phyloP scores from a whole-genome alignment of 2,113 vertebrate species.

The Varanus komodoensis region DNA sequence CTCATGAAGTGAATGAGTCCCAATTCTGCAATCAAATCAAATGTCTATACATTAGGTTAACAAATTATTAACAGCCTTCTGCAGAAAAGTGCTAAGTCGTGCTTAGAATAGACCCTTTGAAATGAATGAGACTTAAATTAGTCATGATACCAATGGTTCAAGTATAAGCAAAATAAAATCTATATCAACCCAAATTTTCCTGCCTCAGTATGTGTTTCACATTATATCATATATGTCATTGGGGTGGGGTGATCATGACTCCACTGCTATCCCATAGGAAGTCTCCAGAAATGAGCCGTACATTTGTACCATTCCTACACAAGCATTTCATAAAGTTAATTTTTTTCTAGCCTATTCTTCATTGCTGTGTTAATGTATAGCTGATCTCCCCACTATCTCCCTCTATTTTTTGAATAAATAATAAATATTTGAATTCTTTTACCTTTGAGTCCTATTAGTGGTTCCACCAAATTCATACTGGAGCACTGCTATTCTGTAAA shows the following conservation, averaged over 20 bases:
- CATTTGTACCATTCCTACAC: neutral
- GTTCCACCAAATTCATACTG: neutral
- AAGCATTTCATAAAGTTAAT: neutral
- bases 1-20: too few species aligned
- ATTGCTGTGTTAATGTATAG: constrained; percentile 36
- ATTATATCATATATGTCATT: neutral
- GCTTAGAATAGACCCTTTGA: too few species aligned
- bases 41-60: too few species aligned
- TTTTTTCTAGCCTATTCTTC: neutral
- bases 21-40: too few species aligned
- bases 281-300: neutral
- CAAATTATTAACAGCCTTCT: too few species aligned
- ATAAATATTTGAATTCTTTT: constrained; percentile 26
- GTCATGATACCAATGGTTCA: neutral
- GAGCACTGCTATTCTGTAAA: constrained; percentile 4
- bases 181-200: neutral
- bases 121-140: neutral
- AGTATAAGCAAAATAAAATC: neutral
- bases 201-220: neutral
- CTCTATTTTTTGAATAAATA: constrained; percentile 25
- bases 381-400: neutral
- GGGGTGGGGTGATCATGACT: too few species aligned
- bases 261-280: neutral
- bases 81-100: too few species aligned
- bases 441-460: constrained; percentile 26